phyloP scores from a whole-genome alignment of 1,140 invertebrate species.

The Scaptodrosophila lebanonensis region DNA sequence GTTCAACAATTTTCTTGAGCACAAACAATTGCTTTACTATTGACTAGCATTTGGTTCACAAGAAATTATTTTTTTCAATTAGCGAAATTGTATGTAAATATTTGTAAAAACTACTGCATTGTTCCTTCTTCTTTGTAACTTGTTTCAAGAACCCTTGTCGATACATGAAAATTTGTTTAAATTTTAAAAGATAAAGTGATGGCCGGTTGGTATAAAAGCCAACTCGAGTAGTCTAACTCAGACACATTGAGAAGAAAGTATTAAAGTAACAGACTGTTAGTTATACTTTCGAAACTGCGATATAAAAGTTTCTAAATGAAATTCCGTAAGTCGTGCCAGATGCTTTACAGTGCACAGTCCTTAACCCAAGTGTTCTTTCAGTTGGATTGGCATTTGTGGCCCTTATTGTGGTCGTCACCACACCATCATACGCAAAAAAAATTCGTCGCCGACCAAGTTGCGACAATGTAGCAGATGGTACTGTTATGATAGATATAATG shows the following conservation, averaged over 20 bases:
- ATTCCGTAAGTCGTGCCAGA: slow-evolving; percentile 49
- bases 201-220: slow-evolving; percentile 40
- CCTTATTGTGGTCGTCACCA: slow-evolving; percentile 25
- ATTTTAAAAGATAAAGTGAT: no score
- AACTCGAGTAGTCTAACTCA: slow-evolving; percentile 1
- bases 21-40: no score
- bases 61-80: no score
- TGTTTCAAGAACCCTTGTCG: no score
- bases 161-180: no score
- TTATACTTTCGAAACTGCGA: slow-evolving; percentile 31
- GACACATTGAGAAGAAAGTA: slow-evolving; percentile 34
- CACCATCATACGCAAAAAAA: slow-evolving; percentile 5
- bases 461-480: slow-evolving; percentile 9
- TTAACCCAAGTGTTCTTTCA: slow-evolving; percentile 5
- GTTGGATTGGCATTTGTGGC: slow-evolving; percentile 38
- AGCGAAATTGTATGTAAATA: no score
- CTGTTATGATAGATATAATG: slow-evolving; percentile 5
- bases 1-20: no score
- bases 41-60: no score
- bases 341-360: neutral
- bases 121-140: no score
- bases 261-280: slow-evolving; percentile 43
- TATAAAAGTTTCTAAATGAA: slow-evolving; percentile 31
- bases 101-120: no score
- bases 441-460: slow-evolving; percentile 10